Conservation (phyloP, 2,888 invertebrate genomes). For the Drosophila setosimentum region DNA sequence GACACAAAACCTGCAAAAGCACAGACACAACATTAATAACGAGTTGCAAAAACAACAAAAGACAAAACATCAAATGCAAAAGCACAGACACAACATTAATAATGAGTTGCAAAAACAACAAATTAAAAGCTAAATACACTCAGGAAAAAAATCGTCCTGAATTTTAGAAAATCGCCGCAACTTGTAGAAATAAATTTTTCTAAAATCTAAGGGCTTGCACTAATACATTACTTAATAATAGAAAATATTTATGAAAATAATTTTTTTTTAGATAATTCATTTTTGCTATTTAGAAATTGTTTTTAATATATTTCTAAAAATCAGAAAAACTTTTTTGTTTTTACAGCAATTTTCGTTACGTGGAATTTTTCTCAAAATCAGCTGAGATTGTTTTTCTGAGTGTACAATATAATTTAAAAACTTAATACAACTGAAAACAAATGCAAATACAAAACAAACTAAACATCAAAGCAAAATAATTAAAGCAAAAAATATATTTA, state of each 20-base stretch:
- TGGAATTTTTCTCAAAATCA: not conserved
- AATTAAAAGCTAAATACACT: not conserved
- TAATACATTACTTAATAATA: not conserved
- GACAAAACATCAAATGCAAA: too few relatives aligned
- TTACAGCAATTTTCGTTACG: not conserved
- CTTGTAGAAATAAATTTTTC: too few relatives aligned
- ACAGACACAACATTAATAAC: not conserved
- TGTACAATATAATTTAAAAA: not conserved
- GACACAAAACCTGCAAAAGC: slow-evolving; percentile 87
- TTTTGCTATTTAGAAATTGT: not conserved
- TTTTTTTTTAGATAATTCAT: not conserved
- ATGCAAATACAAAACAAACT: slow-evolving; percentile 3
- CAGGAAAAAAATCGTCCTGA: not conserved
- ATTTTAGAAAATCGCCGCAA: not conserved
- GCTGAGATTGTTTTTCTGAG: not conserved
- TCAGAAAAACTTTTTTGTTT: not conserved
- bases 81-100: too few relatives aligned
- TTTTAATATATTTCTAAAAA: not conserved
- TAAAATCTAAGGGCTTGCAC: not conserved
- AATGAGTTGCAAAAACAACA: too few relatives aligned
- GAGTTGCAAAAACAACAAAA: not conserved
- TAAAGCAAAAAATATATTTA: too few relatives aligned
- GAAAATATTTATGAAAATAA: not conserved
- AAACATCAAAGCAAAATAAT: not conserved
- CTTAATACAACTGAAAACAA: slow-evolving; percentile 1